Evolutionary conservation across 2,888 invertebrate genomes (phyloP).

Genomic region (Chymomyza fuscimana): DNA sequence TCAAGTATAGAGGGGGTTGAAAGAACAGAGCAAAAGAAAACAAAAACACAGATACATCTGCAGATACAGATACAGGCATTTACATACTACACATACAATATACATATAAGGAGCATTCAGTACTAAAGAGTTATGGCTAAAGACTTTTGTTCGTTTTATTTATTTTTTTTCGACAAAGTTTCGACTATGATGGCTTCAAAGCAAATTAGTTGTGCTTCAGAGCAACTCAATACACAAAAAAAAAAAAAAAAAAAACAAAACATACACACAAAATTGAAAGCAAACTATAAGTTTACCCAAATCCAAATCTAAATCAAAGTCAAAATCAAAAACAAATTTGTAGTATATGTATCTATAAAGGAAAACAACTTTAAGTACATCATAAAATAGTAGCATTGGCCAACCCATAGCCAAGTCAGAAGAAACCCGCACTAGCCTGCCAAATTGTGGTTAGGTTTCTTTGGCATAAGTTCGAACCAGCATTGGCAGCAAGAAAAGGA

Average conservation of each 20-base stretch:
- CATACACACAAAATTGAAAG: slow-evolving; percentile 33
- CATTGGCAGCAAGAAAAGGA: slow-evolving; percentile 31
- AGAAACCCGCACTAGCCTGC: slow-evolving; percentile 15
- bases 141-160: slow-evolving; percentile 34
- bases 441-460: slow-evolving; percentile 74
- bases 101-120: background rate
- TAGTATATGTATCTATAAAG: slow-evolving; percentile 14
- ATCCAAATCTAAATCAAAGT: slow-evolving; percentile 47
- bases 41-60: slow-evolving; percentile 14
- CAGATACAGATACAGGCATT: slow-evolving; percentile 27
- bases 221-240: slow-evolving; percentile 20
- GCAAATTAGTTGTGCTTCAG: slow-evolving; percentile 56
- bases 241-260: slow-evolving; percentile 27
- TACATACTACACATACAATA: slow-evolving; percentile 13
- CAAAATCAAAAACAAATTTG: slow-evolving; percentile 45
- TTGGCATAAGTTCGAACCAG: slow-evolving; percentile 62
- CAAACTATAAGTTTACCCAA: slow-evolving; percentile 41
- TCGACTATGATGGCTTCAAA: slow-evolving; percentile 34
- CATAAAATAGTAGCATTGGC: background rate
- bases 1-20: slow-evolving; percentile 53
- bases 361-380: slow-evolving; percentile 52
- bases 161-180: slow-evolving; percentile 24
- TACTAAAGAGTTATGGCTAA: slow-evolving; percentile 7
- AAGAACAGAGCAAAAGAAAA: slow-evolving; percentile 51
- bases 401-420: slow-evolving; percentile 10